A percentile compares a stretch with the other conserved stretches of the same genome.
These are phyloP conservation scores for Odocoileus hemionus DNA, from an alignment of 2,113 vertebrate genomes.

Conservation along the genomic window DNA sequence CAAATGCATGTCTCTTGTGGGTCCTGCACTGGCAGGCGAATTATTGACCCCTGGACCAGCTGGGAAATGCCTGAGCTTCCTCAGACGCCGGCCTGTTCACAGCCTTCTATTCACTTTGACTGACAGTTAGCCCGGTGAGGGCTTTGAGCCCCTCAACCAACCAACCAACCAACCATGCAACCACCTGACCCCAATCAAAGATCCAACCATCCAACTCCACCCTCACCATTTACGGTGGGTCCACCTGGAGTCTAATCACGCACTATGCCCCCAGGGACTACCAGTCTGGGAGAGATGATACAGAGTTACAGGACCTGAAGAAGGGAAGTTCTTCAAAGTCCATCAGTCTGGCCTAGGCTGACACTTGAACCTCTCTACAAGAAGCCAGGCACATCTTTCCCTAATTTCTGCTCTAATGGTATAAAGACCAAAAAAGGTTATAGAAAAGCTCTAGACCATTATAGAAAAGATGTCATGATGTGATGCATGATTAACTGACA, in stretches of 20 bases:
- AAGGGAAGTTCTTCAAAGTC: background rate
- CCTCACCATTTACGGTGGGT: background rate
- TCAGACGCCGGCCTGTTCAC: background rate
- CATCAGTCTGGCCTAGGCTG: background rate
- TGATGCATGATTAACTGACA: background rate
- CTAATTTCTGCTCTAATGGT: background rate
- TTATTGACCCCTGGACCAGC: background rate
- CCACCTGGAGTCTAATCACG: background rate
- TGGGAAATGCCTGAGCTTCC: background rate
- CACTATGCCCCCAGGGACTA: background rate
- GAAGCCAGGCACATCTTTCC: background rate
- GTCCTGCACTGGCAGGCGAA: background rate
- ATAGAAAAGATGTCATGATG: background rate
- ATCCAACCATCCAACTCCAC: background rate
- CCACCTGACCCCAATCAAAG: background rate
- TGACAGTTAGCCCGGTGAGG: background rate
- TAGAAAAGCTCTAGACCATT: background rate
- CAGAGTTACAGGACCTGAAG: background rate
- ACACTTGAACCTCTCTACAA: background rate
- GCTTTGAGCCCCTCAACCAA: background rate
- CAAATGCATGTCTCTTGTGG: fast-evolving
- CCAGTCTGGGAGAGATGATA: background rate
- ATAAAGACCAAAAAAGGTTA: background rate
- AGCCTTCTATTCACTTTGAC: background rate
- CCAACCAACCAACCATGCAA: background rate